Conservation (phyloP, 2,797 vertebrate genomes). For the Tenualosa ilisha region DNA sequence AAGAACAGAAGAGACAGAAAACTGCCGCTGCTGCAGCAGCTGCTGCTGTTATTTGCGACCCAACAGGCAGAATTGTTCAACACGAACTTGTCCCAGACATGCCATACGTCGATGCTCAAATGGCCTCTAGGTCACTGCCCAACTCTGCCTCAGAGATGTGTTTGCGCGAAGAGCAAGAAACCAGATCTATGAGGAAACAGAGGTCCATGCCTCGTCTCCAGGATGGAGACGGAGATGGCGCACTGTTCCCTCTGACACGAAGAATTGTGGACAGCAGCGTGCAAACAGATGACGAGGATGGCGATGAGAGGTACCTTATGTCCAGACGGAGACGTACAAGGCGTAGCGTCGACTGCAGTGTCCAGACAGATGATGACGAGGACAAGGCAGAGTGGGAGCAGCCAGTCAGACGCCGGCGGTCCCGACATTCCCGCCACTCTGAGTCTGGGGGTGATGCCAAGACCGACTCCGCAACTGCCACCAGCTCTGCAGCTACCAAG, state of each 20-base stretch:
- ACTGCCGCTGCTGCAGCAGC: constrained; percentile 75
- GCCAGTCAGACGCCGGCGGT: constrained; percentile 87
- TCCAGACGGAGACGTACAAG: constrained; percentile 82
- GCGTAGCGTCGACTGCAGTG: constrained; percentile 92
- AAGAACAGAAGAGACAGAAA: constrained; percentile 95
- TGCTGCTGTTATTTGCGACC: constrained; percentile 47
- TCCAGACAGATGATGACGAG: constrained; percentile 92
- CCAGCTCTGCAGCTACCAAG: constrained; percentile 56
- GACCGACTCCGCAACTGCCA: constrained; percentile 61
- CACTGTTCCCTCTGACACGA: constrained; percentile 76
- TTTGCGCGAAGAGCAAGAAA: constrained; percentile 85
- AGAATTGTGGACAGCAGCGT: constrained; percentile 92
- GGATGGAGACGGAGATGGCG: constrained; percentile 82
- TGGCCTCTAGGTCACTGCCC: constrained; percentile 81
- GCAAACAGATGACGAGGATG: constrained; percentile 95
- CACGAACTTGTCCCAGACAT: constrained; percentile 57
- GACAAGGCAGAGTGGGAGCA: constrained; percentile 92
- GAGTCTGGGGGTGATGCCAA: constrained; percentile 79
- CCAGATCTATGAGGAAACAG: constrained; percentile 87
- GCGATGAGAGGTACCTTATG: constrained; percentile 89
- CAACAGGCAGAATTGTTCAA: constrained; percentile 64
- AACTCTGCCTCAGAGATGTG: constrained; percentile 95
- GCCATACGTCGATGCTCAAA: constrained; percentile 46
- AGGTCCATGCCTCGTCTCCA: constrained; percentile 94
- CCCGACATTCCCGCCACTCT: constrained; percentile 85